phyloP scores from a whole-genome alignment of 2,797 vertebrate species.

The Heterohyrax brucei region DNA sequence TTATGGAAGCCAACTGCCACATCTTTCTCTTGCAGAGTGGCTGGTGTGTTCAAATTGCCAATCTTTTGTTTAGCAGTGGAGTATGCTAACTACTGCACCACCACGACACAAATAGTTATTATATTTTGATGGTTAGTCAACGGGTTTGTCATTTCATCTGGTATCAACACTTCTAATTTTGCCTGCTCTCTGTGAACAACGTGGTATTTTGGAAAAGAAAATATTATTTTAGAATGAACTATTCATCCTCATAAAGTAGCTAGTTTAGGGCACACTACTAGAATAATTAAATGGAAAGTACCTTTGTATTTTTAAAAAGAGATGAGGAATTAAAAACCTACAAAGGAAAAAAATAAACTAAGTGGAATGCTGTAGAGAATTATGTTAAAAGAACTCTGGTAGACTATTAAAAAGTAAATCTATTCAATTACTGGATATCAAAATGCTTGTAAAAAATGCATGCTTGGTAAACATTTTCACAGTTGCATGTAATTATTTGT shows the following conservation, averaged over 20 bases:
- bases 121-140: neutral
- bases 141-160: slow-evolving; percentile 5
- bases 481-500: neutral
- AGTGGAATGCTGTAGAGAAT: neutral
- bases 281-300: neutral
- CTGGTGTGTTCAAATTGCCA: too few species aligned
- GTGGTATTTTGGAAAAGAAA: neutral
- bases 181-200: neutral
- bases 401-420: neutral
- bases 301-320: neutral
- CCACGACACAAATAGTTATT: neutral
- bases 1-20: too few species aligned
- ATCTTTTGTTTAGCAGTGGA: too few species aligned
- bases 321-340: neutral
- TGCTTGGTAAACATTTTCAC: neutral
- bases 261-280: too few species aligned
- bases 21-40: too few species aligned
- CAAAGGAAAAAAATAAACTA: neutral
- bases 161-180: neutral
- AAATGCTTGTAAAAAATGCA: neutral
- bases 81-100: too few species aligned
- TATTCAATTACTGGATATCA: neutral
- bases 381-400: neutral
- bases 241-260: neutral
- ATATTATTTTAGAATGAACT: slow-evolving; percentile 35